These are phyloP conservation scores for Hydropsyche betteni DNA, from an alignment of 2,888 invertebrate genomes.

Conservation along the genomic window DNA sequence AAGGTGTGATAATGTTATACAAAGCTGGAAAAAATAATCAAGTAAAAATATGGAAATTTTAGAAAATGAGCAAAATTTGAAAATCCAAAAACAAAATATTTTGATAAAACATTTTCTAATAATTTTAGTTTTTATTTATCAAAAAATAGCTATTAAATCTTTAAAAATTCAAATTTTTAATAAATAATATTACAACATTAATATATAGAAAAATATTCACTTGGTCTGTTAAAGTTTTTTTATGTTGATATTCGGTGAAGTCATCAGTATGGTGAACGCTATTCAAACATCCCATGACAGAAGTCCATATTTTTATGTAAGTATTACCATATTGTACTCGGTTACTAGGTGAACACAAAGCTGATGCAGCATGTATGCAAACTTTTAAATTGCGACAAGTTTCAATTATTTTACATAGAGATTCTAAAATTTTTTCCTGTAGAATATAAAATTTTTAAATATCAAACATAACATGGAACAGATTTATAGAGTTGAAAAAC, in stretches of 20 bases:
- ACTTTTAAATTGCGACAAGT: slow-evolving; percentile 89
- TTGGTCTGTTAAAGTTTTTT: slow-evolving; percentile 86
- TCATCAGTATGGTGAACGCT: slow-evolving; percentile 81
- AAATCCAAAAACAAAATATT: slow-evolving; percentile 22
- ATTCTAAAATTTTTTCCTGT: slow-evolving; percentile 72
- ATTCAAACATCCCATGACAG: slow-evolving; percentile 77
- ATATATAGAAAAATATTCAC: slow-evolving; percentile 57
- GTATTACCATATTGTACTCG: slow-evolving; percentile 73
- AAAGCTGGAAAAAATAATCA: slow-evolving; percentile 67
- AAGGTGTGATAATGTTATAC: slow-evolving; percentile 78
- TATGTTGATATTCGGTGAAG: slow-evolving; percentile 85
- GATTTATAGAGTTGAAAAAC: neutral
- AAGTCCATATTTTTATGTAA: slow-evolving; percentile 73
- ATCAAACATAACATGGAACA: neutral
- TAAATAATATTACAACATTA: slow-evolving; percentile 22
- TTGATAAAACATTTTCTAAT: neutral
- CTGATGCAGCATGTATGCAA: slow-evolving; percentile 84
- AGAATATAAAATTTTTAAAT: slow-evolving; percentile 47
- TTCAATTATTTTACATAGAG: slow-evolving; percentile 72
- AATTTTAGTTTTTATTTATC: too few relatives aligned
- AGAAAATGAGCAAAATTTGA: neutral
- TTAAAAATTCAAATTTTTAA: too few relatives aligned
- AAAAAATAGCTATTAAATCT: too few relatives aligned
- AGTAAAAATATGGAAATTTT: neutral
- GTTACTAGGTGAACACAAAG: slow-evolving; percentile 71